Percentiles rank a stretch among this genome's conserved stretches.
These are phyloP conservation scores for Gallinago undulata DNA, from an alignment of 2,113 vertebrate genomes.

Conservation along the genomic window DNA sequence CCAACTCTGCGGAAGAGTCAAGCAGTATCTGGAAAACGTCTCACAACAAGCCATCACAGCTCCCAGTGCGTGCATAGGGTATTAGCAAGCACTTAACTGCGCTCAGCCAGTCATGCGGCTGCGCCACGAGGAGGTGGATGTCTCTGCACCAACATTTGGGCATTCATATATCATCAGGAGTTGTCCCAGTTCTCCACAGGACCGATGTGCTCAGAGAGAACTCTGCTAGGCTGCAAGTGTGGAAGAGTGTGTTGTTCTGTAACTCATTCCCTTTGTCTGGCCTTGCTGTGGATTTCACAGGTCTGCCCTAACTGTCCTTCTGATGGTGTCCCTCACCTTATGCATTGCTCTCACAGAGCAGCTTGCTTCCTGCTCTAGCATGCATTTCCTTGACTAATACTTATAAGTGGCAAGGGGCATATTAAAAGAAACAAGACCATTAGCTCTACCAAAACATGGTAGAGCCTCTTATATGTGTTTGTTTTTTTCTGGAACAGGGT, in stretches of 20 bases:
- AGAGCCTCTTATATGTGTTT: no score
- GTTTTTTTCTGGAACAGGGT: background rate
- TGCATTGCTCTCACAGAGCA: background rate
- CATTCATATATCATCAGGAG: background rate
- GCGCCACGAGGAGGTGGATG: background rate
- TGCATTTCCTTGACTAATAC: background rate
- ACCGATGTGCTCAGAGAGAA: background rate
- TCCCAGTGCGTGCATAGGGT: background rate
- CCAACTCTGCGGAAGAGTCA: background rate
- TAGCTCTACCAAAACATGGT: background rate
- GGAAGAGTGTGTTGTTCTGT: background rate
- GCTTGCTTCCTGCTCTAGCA: background rate
- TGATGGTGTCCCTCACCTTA: background rate
- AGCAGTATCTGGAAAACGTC: background rate
- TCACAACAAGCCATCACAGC: background rate
- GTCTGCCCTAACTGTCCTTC: background rate
- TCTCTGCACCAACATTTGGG: background rate
- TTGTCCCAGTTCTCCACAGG: background rate
- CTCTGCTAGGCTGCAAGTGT: background rate
- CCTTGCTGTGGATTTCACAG: background rate
- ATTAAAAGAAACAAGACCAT: background rate
- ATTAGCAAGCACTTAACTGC: slow-evolving; percentile 27
- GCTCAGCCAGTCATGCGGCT: background rate
- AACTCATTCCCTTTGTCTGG: background rate
- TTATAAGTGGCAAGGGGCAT: background rate